phyloP scores from a whole-genome alignment of 2,113 vertebrate species.

The Saccopteryx bilineata region DNA sequence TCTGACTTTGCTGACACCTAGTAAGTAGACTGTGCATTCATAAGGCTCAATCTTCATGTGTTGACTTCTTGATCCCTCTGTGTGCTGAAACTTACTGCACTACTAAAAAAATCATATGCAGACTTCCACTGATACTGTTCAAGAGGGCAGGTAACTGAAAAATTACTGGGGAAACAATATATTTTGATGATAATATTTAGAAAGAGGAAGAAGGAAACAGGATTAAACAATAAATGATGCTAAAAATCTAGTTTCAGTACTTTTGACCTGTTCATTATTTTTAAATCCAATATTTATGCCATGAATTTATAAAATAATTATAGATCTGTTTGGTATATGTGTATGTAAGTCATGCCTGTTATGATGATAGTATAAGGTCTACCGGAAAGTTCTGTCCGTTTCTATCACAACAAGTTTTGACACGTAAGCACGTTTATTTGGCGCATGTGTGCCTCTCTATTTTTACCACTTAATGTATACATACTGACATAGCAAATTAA shows the following conservation, averaged over 20 bases:
- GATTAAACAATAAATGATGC: not conserved
- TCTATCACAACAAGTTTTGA: too few relatives aligned
- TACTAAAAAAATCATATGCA: not conserved
- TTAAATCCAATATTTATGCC: not conserved
- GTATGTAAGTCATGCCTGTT: not conserved
- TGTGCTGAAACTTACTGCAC: not conserved
- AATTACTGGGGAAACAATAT: not conserved
- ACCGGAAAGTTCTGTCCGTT: too few relatives aligned
- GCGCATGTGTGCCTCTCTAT: too few relatives aligned
- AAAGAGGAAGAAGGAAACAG: not conserved
- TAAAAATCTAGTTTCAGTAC: not conserved
- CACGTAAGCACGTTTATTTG: too few relatives aligned
- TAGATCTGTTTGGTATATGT: not conserved
- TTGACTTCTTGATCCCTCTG: not conserved
- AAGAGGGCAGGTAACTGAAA: not conserved
- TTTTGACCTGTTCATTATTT: not conserved
- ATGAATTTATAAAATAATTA: conserved; percentile 43
- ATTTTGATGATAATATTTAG: not conserved
- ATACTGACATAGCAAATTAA: too few relatives aligned
- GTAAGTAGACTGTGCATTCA: not conserved
- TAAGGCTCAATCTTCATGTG: not conserved
- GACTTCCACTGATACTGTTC: not conserved
- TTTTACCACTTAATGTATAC: too few relatives aligned
- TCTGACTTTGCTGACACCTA: not conserved
- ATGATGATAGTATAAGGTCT: not conserved